phyloP scores from a whole-genome alignment of 2,888 invertebrate species.

The Amblyjoppa fuscipennis region DNA sequence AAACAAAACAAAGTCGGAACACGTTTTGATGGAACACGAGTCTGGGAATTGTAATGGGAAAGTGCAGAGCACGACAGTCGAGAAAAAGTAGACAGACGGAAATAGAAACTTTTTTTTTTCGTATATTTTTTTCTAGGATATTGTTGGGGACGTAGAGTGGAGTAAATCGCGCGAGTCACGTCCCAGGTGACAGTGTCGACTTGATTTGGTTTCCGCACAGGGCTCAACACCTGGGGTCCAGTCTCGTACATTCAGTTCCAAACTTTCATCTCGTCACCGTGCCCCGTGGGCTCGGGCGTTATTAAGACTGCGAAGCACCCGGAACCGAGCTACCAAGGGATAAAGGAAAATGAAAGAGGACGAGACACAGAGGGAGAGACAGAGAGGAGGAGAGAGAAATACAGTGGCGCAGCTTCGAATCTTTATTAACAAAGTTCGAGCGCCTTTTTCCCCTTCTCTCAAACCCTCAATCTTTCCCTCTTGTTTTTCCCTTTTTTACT shows the following conservation, averaged over 20 bases:
- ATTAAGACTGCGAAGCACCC: conserved; percentile 60
- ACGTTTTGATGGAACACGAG: conserved; percentile 28
- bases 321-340: conserved; percentile 36
- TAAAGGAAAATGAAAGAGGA: conserved; percentile 23
- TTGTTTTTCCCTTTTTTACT: conserved; percentile 20
- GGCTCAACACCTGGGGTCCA: conserved; percentile 86
- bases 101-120: conserved; percentile 21
- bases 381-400: conserved; percentile 42
- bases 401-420: conserved; percentile 58
- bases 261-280: conserved; percentile 67
- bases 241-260: conserved; percentile 84
- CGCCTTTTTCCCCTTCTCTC: conserved; percentile 39
- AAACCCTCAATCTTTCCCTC: conserved; percentile 26
- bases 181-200: conserved; percentile 85
- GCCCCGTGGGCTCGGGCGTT: conserved; percentile 42
- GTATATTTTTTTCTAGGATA: conserved; percentile 54
- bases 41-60: conserved; percentile 42
- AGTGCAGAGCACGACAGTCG: conserved; percentile 42
- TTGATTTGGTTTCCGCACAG: conserved; percentile 86
- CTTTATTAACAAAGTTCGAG: conserved; percentile 69
- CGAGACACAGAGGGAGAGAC: conserved; percentile 32
- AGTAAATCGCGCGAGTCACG: conserved; percentile 83
- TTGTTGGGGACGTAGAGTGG: conserved; percentile 56
- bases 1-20: neutral
- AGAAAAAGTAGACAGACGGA: conserved; percentile 48